Evolutionary conservation across 2,888 invertebrate species (phyloP), one percentile per base, ranked within the genome.

Genomic region (Trypoxylon attenuatum): DNA sequence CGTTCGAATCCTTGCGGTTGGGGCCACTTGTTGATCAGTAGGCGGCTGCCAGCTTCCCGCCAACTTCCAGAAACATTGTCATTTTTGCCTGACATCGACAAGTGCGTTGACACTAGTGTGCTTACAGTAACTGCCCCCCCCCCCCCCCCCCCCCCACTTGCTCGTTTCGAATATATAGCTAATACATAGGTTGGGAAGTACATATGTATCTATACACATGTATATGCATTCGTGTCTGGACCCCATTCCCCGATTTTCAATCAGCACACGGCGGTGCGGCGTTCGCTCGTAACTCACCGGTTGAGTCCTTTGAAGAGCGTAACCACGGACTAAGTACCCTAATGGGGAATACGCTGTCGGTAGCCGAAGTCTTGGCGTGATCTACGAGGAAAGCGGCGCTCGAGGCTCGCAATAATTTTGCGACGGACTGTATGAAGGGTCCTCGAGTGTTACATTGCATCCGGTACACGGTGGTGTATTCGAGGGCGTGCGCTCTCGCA

Each of bases 401-500:
- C 43, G 50, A 4, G 56, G 56, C 53, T 15, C 8, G 53, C 39
- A 25, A 47, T 54, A 50, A 64, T 59, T 49, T 16, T 16, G 52
- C 50, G 15, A 27, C n/a, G 29, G 19, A 19, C n/a, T 25, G 16
- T 18, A 46, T 23, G 33, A 5, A 33, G 33, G 5, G 13, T 13
- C 10, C 33, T 10, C 13, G 13, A 13, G 8, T 10, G 33, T 33
- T 33, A 33, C 5, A 10, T 33, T 13, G 13, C 13, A 10, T 3
- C 10, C n/a, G n/a, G 5, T 6, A 33, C 10, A 33, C 33, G 33
- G 59, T 55, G 59, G 55, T n/a, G n/a, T n/a, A n/a, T n/a, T n/a
- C n/a, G n/a, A n/a, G 67, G 64, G 64, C 59, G 64, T 68, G 46
- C 55, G 39, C 25, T 52, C 38, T 64, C 25, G 43, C 53, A 47